These are phyloP conservation scores for Ceramica pisi DNA, from an alignment of 2,888 invertebrate species.

Conservation along the genomic window DNA sequence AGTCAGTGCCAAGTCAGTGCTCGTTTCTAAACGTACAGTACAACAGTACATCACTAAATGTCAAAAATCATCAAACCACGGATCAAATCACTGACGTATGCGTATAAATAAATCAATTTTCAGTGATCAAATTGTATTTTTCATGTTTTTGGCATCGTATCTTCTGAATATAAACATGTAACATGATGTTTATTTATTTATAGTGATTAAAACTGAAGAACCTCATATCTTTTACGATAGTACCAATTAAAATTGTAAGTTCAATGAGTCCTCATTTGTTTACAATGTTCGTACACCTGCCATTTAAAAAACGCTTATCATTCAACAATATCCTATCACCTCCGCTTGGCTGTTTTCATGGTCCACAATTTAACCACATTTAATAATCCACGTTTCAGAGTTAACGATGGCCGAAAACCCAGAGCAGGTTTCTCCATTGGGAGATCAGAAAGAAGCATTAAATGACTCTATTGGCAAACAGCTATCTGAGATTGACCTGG, in stretches of 20 bases:
- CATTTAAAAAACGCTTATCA: neutral
- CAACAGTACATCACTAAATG: constrained; percentile 26
- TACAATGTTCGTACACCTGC: neutral
- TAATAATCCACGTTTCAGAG: constrained; percentile 18
- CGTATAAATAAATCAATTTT: too few relatives aligned
- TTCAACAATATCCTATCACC: neutral
- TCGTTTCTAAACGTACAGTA: too few relatives aligned
- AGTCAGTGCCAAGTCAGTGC: too few relatives aligned
- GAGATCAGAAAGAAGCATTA: constrained; percentile 61
- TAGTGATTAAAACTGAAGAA: neutral
- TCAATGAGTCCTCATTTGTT: neutral
- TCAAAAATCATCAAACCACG: constrained; percentile 6
- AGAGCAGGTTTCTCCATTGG: constrained; percentile 65
- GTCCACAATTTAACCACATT: neutral
- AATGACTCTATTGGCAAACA: constrained; percentile 69
- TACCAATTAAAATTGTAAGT: constrained; percentile 37
- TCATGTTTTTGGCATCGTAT: neutral
- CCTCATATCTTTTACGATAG: neutral
- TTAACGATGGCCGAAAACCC: constrained; percentile 64
- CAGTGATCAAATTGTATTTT: neutral
- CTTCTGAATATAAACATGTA: neutral
- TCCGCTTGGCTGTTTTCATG: neutral
- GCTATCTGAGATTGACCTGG: constrained; percentile 80
- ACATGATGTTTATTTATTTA: constrained; percentile 22
- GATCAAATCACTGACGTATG: too few relatives aligned